Evolutionary conservation across 2,888 invertebrate genomes (phyloP).

Genomic region (Habroteleia sp.): DNA sequence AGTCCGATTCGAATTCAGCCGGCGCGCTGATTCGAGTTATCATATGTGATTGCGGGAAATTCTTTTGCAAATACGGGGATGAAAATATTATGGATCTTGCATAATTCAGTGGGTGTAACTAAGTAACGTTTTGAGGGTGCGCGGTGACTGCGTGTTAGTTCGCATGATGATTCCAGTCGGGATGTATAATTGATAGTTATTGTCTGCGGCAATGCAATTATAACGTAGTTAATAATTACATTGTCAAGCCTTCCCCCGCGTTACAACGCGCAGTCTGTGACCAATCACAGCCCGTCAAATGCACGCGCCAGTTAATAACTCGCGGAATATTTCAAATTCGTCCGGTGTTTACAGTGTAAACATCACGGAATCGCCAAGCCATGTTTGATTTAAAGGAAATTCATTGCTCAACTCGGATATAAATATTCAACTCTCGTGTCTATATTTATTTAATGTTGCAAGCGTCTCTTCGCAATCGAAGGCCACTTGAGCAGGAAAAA

Average conservation of each 20-base stretch:
- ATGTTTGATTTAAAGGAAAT: conserved; percentile 28
- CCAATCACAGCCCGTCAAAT: conserved; percentile 54
- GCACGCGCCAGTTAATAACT: conserved; percentile 56
- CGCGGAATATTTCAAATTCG: conserved; percentile 42
- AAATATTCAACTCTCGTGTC: conserved; percentile 19
- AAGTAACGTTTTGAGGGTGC: conserved; percentile 37
- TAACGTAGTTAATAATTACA: conserved; percentile 68
- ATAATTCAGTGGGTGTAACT: conserved; percentile 39
- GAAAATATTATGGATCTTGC: conserved; percentile 13
- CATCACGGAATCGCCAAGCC: conserved; percentile 19
- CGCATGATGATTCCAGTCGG: conserved; percentile 53
- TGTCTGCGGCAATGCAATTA: conserved; percentile 64
- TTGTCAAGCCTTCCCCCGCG: conserved; percentile 61
- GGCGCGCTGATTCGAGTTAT: too few species aligned
- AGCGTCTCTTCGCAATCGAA: too few species aligned
- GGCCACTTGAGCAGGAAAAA: too few species aligned
- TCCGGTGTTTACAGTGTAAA: conserved; percentile 33
- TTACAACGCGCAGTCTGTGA: conserved; percentile 44
- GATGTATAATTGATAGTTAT: conserved; percentile 66
- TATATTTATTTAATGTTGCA: not conserved
- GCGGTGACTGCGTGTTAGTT: conserved; percentile 26
- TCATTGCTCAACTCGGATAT: conserved; percentile 26
- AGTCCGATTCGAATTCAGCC: too few species aligned
- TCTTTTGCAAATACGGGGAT: not conserved
- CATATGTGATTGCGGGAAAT: not conserved